Base-by-base conservation (phyloP, 2,888 invertebrate genomes). In the Plemyria rubiginata region DNA sequence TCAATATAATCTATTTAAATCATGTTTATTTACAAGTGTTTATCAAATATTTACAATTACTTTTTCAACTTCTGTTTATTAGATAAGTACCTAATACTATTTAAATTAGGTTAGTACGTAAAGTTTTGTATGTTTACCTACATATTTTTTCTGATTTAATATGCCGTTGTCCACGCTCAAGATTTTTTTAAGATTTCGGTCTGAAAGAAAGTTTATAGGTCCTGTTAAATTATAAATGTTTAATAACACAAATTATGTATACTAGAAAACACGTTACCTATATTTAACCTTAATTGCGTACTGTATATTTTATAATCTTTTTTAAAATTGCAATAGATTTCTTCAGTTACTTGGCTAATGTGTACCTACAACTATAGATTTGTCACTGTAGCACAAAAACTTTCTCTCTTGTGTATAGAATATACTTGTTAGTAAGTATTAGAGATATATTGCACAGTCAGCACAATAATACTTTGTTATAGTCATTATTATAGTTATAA, bases 401-500 rank as follows among this genome's bases (percentile, higher is more conserved):
- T 70, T 72, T 74, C 70, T 78, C 66, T 73, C 79, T 78, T 67
- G 71, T 80, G 77, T 78, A 76, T 82, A 83, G 75, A 71, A 74
- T 80, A 78, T 71, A 68, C 72, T 77, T 76, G 72, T 78, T 79
- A 80, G 74, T 78, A 76, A 75, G 32, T 38, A 38, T 38, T 8
- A 15, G 4, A 61, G 61, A 66, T 56, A 62, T 56, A 66, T 79
- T 84, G 88, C 91, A 90, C 90, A 80, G 75, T 83, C 80, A 77
- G 89, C 89, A 90, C 89, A 85, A 82, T 79, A 75, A 77, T 66
- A 74, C 67, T 67, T 73, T 73, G 76, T 73, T 77, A 76, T 82
- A 79, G 77, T 81, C 76, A 76, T 66, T 72, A 70, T 53, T 54
- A 70, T 78, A 77, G 74, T 68, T 62, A 54, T 45, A 60, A 64